These are phyloP conservation scores for Delia radicum DNA, from an alignment of 1,140 invertebrate species.

Conservation along the genomic window DNA sequence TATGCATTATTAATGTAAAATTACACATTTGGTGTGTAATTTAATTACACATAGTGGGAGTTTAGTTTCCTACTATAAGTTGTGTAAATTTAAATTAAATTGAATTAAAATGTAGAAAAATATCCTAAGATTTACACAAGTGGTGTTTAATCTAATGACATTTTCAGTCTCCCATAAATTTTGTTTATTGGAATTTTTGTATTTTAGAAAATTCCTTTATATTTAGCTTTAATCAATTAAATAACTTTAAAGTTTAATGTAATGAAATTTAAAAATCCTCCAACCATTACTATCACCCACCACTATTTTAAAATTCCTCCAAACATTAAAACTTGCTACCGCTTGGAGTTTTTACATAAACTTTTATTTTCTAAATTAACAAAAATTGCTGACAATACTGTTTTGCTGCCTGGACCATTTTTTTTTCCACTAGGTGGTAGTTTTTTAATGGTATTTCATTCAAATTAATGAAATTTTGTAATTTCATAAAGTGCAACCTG, in stretches of 20 bases:
- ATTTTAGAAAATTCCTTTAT: too few relatives aligned
- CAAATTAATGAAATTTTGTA: slow-evolving; percentile 26
- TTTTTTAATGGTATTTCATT: neutral
- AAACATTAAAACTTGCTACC: neutral
- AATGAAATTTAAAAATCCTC: neutral
- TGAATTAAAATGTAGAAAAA: too few relatives aligned
- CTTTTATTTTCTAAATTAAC: neutral
- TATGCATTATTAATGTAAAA: too few relatives aligned
- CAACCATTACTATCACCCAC: neutral
- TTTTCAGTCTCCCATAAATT: too few relatives aligned
- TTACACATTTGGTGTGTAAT: too few relatives aligned
- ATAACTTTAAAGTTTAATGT: slow-evolving; percentile 20
- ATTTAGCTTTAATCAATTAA: too few relatives aligned
- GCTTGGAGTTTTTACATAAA: neutral
- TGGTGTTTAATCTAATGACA: too few relatives aligned
- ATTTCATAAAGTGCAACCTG: slow-evolving; percentile 23
- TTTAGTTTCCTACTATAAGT: too few relatives aligned
- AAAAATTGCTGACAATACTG: neutral
- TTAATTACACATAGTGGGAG: too few relatives aligned
- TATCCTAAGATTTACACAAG: too few relatives aligned
- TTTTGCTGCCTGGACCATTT: neutral
- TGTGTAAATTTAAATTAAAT: too few relatives aligned
- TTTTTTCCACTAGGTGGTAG: neutral
- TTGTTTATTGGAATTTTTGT: too few relatives aligned
- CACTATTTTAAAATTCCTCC: neutral